Percentiles rank a stretch among this genome's conserved stretches.
Conservation (phyloP, 2,888 invertebrate species). For the Laspeyria flexula region DNA sequence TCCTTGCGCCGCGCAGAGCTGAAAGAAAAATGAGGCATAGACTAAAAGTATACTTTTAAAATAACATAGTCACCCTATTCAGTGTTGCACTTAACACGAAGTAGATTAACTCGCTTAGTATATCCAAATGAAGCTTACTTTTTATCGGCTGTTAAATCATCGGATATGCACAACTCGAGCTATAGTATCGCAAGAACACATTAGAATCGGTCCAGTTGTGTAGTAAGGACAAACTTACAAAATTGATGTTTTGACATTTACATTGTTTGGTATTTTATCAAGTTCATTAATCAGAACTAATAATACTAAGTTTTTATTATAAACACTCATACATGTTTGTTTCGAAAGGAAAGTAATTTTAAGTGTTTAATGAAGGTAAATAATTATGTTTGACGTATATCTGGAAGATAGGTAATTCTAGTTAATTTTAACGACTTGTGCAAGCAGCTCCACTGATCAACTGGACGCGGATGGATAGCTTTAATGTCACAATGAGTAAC, state of each 20-base stretch:
- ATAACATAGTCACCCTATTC: slow-evolving; percentile 3
- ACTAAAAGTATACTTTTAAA: too few species aligned
- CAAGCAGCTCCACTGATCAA: too few species aligned
- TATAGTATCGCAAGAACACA: slow-evolving; percentile 23
- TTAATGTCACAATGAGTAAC: too few species aligned
- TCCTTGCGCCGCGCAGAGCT: too few species aligned
- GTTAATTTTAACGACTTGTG: too few species aligned
- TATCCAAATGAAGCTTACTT: slow-evolving; percentile 14
- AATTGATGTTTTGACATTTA: slow-evolving; percentile 14
- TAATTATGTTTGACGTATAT: too few species aligned
- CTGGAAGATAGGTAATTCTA: too few species aligned
- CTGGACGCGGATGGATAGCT: too few species aligned
- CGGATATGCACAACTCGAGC: background rate
- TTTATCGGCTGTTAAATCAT: slow-evolving; percentile 30
- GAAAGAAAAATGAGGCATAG: too few species aligned
- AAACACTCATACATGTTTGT: background rate
- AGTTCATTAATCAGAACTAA: background rate
- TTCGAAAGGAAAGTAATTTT: too few species aligned
- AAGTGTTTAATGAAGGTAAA: too few species aligned
- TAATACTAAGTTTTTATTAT: background rate
- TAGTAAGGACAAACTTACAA: slow-evolving; percentile 38
- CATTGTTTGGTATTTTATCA: background rate
- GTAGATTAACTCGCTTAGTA: slow-evolving; percentile 14
- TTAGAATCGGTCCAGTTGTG: slow-evolving; percentile 41
- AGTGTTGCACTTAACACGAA: slow-evolving; percentile 21